These are phyloP conservation scores for Lottia gigantea DNA, from an alignment of 2,888 invertebrate genomes.

Conservation along the genomic window DNA sequence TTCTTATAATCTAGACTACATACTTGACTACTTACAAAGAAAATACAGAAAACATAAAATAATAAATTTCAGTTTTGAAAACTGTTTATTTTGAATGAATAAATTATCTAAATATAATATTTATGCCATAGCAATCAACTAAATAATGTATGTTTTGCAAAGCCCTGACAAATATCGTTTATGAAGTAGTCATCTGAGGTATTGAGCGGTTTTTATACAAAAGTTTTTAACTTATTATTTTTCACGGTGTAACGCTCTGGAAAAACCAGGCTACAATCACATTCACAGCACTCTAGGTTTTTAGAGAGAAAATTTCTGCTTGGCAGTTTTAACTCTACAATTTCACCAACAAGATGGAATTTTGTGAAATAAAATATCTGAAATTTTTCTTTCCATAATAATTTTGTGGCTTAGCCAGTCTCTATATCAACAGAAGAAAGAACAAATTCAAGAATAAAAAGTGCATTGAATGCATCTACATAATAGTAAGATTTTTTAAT, in stretches of 20 bases:
- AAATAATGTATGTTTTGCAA: background rate
- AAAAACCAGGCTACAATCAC: background rate
- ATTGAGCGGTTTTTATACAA: constrained; percentile 10
- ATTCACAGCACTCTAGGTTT: constrained; percentile 3
- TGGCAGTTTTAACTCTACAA: constrained; percentile 7
- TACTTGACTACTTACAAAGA: too few relatives aligned
- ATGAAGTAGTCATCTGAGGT: background rate
- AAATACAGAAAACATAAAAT: too few relatives aligned
- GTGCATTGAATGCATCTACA: constrained; percentile 9
- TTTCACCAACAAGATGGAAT: constrained; percentile 2
- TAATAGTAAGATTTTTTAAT: background rate
- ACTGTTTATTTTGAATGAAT: too few relatives aligned
- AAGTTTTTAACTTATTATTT: constrained; percentile 9
- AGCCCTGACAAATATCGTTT: constrained; percentile 3
- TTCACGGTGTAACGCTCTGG: background rate
- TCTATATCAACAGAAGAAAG: too few relatives aligned
- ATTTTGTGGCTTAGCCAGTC: too few relatives aligned
- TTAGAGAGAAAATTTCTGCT: constrained; percentile 5
- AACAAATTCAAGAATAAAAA: background rate
- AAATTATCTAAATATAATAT: too few relatives aligned
- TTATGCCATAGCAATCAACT: too few relatives aligned
- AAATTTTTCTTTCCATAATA: too few relatives aligned
- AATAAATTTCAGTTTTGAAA: too few relatives aligned
- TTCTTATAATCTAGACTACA: too few relatives aligned
- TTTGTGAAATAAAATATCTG: background rate